Base-by-base conservation (phyloP, 1,140 invertebrate species). In the Centruroides sculpturatus region DNA sequence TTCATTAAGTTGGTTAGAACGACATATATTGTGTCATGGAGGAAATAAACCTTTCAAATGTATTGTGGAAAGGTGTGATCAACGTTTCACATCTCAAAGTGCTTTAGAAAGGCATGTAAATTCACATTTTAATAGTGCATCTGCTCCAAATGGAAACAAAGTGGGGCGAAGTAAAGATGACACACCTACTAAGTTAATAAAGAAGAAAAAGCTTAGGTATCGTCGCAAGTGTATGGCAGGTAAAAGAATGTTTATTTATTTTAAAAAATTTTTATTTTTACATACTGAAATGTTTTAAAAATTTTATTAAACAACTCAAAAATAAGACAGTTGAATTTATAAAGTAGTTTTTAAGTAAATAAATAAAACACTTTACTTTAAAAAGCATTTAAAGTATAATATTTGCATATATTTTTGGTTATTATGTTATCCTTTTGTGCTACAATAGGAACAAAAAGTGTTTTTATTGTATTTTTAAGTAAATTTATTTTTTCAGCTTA, bases 31-130 rank as follows among this genome's bases (percentile, higher is more conserved):
- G 46, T 41, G 35, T 73, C 89, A 89, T 61, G 92, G 92, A 41
- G 92, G 88, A 71, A 71, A 75, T 67, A 95, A 95, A 73, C 91
- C 91, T 35, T 95, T 92, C 76, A 84, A 89, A 68, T 98, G 93
- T 75, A 95, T 96, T 71, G 87, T 98, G 64, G 89, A 92, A 66
- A 85, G 87, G 58, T 98, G 93, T 74, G 88, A 87, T 49, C 81
- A 86, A 69, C 81, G 90, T 69, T 97, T 97, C 72, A 87, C 86
- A 67, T 88, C 90, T 62, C 91, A 93, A 83, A 87, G 81, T 64
- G 82, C 87, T 54, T 76, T 96, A 59, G 87, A 94, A 71, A 82
- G 90, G 67, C 93, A 97, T 70, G 91, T 96, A 10, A 95, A 97
- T 75, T 82, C 85, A 68, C 93, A 97, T 72, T 96, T 96, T 74